Evolutionary conservation across 2,113 vertebrate genomes (phyloP).

Genomic region (Aegithalos caudatus): DNA sequence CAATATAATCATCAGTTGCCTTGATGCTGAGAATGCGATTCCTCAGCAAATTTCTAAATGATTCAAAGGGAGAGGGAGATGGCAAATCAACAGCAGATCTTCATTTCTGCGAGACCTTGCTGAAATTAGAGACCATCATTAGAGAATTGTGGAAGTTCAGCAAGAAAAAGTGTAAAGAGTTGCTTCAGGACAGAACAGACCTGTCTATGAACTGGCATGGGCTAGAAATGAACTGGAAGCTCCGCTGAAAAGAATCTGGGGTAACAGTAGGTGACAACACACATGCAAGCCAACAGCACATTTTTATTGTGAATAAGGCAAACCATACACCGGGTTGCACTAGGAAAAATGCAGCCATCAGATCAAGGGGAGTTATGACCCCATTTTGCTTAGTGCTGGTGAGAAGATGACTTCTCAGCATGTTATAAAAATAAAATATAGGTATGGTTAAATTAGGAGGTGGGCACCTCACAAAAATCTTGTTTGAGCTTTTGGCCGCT

Average conservation of each 20-base stretch:
- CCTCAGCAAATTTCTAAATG: neutral
- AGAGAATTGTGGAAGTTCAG: neutral
- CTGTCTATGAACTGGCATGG: neutral
- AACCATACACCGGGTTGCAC: rapidly evolving
- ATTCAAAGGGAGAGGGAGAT: neutral
- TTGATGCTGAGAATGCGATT: neutral
- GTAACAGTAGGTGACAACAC: neutral
- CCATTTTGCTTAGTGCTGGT: neutral
- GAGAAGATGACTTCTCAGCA: neutral
- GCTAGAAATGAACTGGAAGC: neutral
- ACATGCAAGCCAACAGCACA: rapidly evolving
- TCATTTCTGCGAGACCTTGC: neutral
- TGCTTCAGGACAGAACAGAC: neutral
- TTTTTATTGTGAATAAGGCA: neutral
- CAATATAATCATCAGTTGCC: neutral
- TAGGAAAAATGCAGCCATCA: neutral
- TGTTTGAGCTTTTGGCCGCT: neutral
- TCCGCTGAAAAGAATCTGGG: neutral
- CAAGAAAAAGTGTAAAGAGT: neutral
- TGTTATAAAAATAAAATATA: neutral
- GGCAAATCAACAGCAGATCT: neutral
- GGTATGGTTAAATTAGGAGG: neutral
- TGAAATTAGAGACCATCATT: neutral
- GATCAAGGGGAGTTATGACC: neutral
- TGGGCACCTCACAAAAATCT: neutral